phyloP scores from a whole-genome alignment of 2,888 invertebrate species.

The Oxytorus armatus region DNA sequence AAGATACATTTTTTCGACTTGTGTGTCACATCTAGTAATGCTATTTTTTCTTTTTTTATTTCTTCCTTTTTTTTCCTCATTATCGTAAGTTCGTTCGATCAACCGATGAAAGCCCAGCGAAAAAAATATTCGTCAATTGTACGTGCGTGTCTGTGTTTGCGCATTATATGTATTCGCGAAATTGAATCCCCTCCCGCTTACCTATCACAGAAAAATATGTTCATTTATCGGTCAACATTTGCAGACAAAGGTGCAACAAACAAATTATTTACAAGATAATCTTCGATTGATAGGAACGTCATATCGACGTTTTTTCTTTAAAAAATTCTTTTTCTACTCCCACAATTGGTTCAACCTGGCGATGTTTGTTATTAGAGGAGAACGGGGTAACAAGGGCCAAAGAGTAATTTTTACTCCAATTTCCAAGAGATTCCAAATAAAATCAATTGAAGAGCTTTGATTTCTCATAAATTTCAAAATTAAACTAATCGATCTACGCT shows the following conservation, averaged over 20 bases:
- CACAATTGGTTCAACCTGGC: constrained; percentile 43
- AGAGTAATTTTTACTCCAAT: no score
- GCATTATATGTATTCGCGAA: constrained; percentile 37
- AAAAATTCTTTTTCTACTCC: constrained; percentile 18
- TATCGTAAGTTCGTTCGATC: constrained; percentile 7
- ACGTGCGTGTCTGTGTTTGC: constrained; percentile 6
- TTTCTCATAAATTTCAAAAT: no score
- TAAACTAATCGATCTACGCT: no score
- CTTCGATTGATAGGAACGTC: constrained; percentile 53
- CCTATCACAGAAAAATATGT: constrained; percentile 80
- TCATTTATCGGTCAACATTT: constrained; percentile 62
- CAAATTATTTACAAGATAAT: constrained; percentile 62
- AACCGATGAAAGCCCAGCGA: constrained; percentile 47
- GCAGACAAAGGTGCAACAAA: constrained; percentile 52
- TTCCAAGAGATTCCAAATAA: constrained; percentile 3
- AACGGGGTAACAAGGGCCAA: constrained; percentile 11
- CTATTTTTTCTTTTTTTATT: not conserved
- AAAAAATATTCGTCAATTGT: constrained; percentile 46
- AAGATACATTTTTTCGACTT: constrained; percentile 70
- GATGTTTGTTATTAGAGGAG: constrained; percentile 39
- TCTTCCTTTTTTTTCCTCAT: constrained; percentile 30
- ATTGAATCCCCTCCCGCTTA: constrained; percentile 70
- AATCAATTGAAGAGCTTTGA: no score
- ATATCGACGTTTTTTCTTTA: constrained; percentile 30
- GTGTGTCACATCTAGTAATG: constrained; percentile 60